These are phyloP conservation scores for Papilio polytes DNA, from an alignment of 1,140 invertebrate genomes.

Conservation along the genomic window DNA sequence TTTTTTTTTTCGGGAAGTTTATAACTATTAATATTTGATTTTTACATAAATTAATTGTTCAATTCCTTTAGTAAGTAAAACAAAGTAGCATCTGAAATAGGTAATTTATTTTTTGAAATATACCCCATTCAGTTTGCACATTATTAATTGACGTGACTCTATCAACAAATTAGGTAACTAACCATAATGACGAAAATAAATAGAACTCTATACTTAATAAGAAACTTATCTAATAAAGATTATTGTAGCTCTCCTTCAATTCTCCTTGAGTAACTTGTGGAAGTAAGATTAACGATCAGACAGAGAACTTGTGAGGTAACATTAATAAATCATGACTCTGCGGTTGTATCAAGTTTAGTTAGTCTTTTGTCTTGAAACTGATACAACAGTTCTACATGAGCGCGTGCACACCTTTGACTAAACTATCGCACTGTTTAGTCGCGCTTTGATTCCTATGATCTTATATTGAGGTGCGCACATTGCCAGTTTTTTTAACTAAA, in stretches of 20 bases:
- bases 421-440: too few relatives aligned
- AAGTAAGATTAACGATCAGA: slow-evolving; percentile 12
- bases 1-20: not conserved
- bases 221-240: not conserved
- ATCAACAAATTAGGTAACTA: not conserved
- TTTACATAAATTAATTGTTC: not conserved
- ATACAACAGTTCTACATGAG: not conserved
- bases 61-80: too few relatives aligned
- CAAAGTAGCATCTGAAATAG: too few relatives aligned
- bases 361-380: not conserved
- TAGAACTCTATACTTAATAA: not conserved
- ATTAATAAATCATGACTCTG: slow-evolving; percentile 9
- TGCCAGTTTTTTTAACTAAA: too few relatives aligned
- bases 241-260: not conserved
- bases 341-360: slow-evolving; percentile 5
- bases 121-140: not conserved
- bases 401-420: too few relatives aligned
- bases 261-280: not conserved
- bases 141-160: not conserved
- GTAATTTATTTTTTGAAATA: too few relatives aligned
- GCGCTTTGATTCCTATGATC: too few relatives aligned
- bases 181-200: not conserved
- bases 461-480: too few relatives aligned
- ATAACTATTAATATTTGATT: not conserved
- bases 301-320: not conserved